Evolutionary conservation across 53 echinoderm and acorn worm species (phyloP).

Genomic region (Echinometra lucunter): DNA sequence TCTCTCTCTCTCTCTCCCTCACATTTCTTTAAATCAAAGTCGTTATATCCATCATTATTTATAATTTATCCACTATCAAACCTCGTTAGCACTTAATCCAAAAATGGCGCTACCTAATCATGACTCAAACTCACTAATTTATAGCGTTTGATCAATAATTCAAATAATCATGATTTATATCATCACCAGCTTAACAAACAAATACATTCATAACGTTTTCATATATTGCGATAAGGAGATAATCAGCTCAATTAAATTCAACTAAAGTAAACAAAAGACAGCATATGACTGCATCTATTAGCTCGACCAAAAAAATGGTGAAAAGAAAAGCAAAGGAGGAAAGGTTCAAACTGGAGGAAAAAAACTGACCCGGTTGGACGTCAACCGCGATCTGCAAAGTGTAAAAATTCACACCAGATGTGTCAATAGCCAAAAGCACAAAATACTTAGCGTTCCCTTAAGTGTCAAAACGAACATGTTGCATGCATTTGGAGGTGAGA

Average conservation of each 20-base stretch:
- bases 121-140: background rate
- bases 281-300: background rate
- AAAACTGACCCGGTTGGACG: background rate
- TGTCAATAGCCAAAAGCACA: background rate
- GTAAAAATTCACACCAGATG: background rate
- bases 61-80: too few species aligned
- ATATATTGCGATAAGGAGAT: background rate
- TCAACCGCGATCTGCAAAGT: background rate
- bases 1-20: background rate
- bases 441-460: background rate
- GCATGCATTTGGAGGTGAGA: background rate
- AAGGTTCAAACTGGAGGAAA: too few species aligned
- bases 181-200: conserved; percentile 10
- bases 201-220: background rate
- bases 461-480: conserved; percentile 16
- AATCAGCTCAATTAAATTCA: background rate
- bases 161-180: conserved; percentile 20
- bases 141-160: background rate
- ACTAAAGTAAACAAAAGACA: background rate
- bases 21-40: too few species aligned
- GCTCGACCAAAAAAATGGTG: background rate
- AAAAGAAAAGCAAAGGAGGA: background rate
- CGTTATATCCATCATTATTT: background rate
- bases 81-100: too few species aligned
- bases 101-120: background rate